Evolutionary conservation across 1,140 invertebrate genomes (phyloP), one percentile per base, ranked within the genome.

Genomic region (Atopsyche davidsoni): DNA sequence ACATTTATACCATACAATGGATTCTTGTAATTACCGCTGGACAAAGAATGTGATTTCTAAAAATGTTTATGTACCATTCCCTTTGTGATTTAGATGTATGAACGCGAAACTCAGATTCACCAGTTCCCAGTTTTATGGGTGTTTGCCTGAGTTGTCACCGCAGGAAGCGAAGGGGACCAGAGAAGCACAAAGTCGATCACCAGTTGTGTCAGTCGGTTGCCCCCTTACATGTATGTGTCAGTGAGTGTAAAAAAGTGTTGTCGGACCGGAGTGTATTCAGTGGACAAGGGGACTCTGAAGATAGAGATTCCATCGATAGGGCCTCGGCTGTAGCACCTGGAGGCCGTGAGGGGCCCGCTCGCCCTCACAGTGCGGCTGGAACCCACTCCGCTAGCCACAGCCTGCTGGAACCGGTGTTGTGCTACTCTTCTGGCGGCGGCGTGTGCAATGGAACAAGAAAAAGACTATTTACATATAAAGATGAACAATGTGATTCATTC

Each of bases 121-220:
- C 64, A 64, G 65, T 62, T 66, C 63, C 62, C 64, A 63, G 62
- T 66, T 72, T 67, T 69, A 73, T 73, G 70, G 70, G 70, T 64
- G 64, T 70, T 65, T 73, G 70, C 59, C 64, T 72, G 65, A 72
- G 70, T 63, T 70, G 70, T 64, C 70, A 68, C 65, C 68, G 69
- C 62, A 69, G 69, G 62, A 68, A 72, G 60, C 64, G 68, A 60
- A 70, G 69, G 66, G 64, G 65, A 57, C 67, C 68, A 46, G 67
- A 69, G 61, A 72, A 72, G 60, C 60, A 35, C 32, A 51, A 40
- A 36, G 9, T 35, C 21, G 41, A 51, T 38, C 28, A 31, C n/a
- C 49, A 44, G 22, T 39, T 39, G 31, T 35, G 41, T 38, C 49
- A 51, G 23, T 45, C 49, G 31, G 17, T 45, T 18, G 41, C 42